These are phyloP conservation scores for Sphaeramia orbicularis DNA, from an alignment of 2,797 vertebrate genomes.

Conservation along the genomic window DNA sequence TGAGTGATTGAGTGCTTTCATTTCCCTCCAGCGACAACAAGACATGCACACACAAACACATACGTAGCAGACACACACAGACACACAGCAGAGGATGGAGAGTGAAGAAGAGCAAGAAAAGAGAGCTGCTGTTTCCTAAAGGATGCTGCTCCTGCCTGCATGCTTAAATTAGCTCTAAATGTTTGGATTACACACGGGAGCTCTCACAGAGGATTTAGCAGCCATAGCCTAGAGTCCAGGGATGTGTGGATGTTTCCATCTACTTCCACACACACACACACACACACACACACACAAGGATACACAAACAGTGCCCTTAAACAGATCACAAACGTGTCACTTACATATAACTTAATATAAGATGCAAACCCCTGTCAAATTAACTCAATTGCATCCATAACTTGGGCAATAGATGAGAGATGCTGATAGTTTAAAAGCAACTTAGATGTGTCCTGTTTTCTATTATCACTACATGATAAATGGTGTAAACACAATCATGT, in stretches of 20 bases:
- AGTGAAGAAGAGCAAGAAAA: constrained; percentile 25
- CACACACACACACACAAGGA: constrained; percentile 25
- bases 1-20: constrained; percentile 87
- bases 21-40: constrained; percentile 82
- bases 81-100: constrained; percentile 42
- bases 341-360: constrained; percentile 37
- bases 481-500: constrained; percentile 23
- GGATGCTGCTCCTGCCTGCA: constrained; percentile 83
- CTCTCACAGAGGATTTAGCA: constrained; percentile 85
- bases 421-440: constrained; percentile 24
- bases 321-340: constrained; percentile 58
- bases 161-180: constrained; percentile 89
- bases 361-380: constrained; percentile 23
- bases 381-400: constrained; percentile 27
- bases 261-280: constrained; percentile 48
- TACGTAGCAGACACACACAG: constrained; percentile 21
- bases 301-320: constrained; percentile 20
- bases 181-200: constrained; percentile 87
- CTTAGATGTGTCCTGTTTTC: constrained; percentile 11
- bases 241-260: constrained; percentile 81
- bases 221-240: constrained; percentile 77
- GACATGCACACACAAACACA: constrained; percentile 62
- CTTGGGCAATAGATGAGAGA: constrained; percentile 25
- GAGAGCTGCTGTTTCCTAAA: constrained; percentile 83
- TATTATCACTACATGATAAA: constrained; percentile 24